A percentile compares a stretch with the other conserved stretches of the same genome.
phyloP scores from a whole-genome alignment of 2,797 vertebrate species.

The Gambusia yucatana region DNA sequence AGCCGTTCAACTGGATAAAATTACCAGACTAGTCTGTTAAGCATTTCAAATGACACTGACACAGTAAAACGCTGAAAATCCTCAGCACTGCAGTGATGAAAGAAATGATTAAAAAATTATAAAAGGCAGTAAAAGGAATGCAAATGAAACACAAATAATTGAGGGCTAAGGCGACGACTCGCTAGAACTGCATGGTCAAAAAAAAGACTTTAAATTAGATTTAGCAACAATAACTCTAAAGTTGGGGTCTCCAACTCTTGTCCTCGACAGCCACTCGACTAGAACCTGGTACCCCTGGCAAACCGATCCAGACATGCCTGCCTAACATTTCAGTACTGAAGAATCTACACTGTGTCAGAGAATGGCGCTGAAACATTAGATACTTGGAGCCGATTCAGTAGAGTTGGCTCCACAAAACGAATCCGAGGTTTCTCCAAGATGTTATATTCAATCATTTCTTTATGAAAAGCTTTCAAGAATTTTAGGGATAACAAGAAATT shows the following conservation, averaged over 20 bases:
- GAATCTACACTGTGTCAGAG: background rate
- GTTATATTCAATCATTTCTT: background rate
- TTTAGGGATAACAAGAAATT: background rate
- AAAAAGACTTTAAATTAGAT: background rate
- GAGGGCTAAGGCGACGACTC: too few relatives aligned
- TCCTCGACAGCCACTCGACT: background rate
- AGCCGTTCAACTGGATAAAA: background rate
- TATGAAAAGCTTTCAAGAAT: background rate
- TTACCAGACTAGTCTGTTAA: background rate
- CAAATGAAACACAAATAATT: background rate
- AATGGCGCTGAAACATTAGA: background rate
- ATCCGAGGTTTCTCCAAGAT: background rate
- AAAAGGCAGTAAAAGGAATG: background rate
- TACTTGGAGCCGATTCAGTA: background rate
- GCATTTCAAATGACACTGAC: background rate
- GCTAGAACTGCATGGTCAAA: background rate
- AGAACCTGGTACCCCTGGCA: background rate
- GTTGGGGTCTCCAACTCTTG: background rate
- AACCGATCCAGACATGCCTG: background rate
- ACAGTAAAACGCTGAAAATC: background rate
- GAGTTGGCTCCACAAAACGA: background rate
- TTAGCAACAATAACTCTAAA: background rate
- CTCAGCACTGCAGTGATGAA: background rate
- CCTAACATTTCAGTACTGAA: background rate
- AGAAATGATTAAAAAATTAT: background rate